Percentiles rank a stretch among this genome's conserved stretches.
Evolutionary conservation across 2,888 invertebrate genomes (phyloP).

Genomic region (Macrosiphum euphorbiae): DNA sequence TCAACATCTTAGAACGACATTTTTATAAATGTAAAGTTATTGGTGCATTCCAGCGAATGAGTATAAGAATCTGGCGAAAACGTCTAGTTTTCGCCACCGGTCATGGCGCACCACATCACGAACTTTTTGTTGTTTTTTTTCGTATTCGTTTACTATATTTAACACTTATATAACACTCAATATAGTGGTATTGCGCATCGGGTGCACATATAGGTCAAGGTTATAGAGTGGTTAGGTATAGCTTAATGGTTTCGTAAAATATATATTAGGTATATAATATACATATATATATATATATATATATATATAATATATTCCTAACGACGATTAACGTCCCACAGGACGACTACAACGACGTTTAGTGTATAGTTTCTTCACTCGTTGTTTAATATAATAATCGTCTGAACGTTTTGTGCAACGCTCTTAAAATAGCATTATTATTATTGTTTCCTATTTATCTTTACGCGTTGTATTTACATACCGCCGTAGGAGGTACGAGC

Average conservation of each 20-base stretch:
- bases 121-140: not conserved
- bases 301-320: not conserved
- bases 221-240: not conserved
- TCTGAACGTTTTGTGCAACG: not conserved
- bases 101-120: not conserved
- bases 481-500: not conserved
- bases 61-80: not conserved
- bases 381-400: conserved; percentile 8
- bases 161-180: not conserved
- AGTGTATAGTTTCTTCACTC: not conserved
- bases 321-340: not conserved
- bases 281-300: not conserved
- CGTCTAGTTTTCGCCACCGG: not conserved
- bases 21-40: not conserved
- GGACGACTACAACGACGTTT: not conserved
- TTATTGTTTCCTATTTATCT: not conserved
- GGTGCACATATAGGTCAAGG: not conserved
- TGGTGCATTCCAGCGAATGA: not conserved
- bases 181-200: not conserved
- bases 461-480: not conserved
- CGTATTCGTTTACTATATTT: not conserved
- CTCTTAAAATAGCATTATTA: not conserved
- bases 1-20: not conserved
- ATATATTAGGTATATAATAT: not conserved
- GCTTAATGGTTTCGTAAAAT: not conserved